Evolutionary conservation across 2,888 invertebrate genomes (phyloP), one percentile per base, ranked within the genome.

Genomic region (Drosophila mayaguana): DNA sequence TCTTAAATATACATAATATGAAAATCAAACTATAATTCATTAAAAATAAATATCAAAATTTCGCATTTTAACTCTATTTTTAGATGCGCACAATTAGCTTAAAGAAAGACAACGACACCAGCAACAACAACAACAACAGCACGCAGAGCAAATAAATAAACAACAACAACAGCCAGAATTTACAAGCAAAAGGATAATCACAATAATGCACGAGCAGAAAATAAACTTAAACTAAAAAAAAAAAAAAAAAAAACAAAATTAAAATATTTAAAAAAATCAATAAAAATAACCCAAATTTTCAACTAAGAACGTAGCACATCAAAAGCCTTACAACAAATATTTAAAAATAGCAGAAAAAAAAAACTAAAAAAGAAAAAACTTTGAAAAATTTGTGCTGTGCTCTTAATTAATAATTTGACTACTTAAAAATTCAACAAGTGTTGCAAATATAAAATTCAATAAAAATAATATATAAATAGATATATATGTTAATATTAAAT

Each of bases 111-210:
- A 66, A 36, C 68, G 62, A 56, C 51, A 68, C 55, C 50, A 61
- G 50, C 42, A 56, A 53, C 46, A 61, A 56, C 42, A 54, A 12
- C 34, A 81, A 20, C 56, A 70, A 40, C 34, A 66, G 40, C 55
- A 72, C 60, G 20, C 42, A 53, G 61, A 63, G 57, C 50, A 75
- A 67, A 50, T 22, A 50, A 36, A 53, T 18, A 61, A 57, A 54
- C 48, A 61, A 56, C 54, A 70, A 66, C 54, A 51, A 71, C 72
- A 82, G 72, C 73, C 78, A 88, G 86, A 86, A 86, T 89, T 86
- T 86, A 86, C 72, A 86, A 78, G 86, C 86, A 89, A 86, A 88
- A 75, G 72, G 86, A 86, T 86, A 86, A 86, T 86, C 89, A 89
- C 75, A 82, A 83, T 28, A 86, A 71, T 70, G 79, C 74, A 79